Percentiles rank a stretch among this genome's conserved stretches.
These are phyloP conservation scores for Apamea sordens DNA, from an alignment of 2,888 invertebrate genomes.

Conservation along the genomic window DNA sequence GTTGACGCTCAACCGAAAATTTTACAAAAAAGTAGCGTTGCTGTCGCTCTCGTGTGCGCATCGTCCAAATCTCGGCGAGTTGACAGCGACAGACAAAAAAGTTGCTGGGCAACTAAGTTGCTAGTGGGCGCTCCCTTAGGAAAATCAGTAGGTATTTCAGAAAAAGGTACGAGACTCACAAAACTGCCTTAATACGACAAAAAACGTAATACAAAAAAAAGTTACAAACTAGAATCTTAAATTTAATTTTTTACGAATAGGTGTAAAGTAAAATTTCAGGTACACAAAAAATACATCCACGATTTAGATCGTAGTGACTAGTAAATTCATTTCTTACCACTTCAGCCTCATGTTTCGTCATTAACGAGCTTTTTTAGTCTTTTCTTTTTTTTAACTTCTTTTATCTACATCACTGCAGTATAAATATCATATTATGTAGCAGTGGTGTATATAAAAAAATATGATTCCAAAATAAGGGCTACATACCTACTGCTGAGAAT, in stretches of 20 bases:
- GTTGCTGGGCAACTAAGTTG: too few relatives aligned
- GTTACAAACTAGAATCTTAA: neutral
- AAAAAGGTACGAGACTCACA: neutral
- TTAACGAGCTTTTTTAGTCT: neutral
- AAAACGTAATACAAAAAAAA: neutral
- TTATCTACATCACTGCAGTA: neutral
- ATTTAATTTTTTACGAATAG: neutral
- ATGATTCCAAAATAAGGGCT: slow-evolving; percentile 1
- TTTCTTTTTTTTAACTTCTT: neutral
- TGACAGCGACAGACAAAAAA: too few relatives aligned
- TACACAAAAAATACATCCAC: slow-evolving; percentile 5
- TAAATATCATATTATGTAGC: neutral
- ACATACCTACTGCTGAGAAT: neutral
- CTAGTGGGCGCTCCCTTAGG: too few relatives aligned
- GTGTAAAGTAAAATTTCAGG: slow-evolving; percentile 6
- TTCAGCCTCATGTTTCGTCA: slow-evolving; percentile 23
- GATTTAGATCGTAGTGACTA: slow-evolving; percentile 20
- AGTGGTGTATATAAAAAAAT: slow-evolving; percentile 8
- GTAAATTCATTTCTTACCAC: slow-evolving; percentile 18
- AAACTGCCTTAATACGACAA: neutral
- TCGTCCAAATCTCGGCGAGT: too few relatives aligned
- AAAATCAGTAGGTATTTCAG: neutral
- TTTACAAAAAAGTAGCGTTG: too few relatives aligned
- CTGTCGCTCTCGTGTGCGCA: too few relatives aligned
- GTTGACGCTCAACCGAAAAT: too few relatives aligned